phyloP scores from a whole-genome alignment of 2,888 invertebrate genomes.

The Branchellion lobata region DNA sequence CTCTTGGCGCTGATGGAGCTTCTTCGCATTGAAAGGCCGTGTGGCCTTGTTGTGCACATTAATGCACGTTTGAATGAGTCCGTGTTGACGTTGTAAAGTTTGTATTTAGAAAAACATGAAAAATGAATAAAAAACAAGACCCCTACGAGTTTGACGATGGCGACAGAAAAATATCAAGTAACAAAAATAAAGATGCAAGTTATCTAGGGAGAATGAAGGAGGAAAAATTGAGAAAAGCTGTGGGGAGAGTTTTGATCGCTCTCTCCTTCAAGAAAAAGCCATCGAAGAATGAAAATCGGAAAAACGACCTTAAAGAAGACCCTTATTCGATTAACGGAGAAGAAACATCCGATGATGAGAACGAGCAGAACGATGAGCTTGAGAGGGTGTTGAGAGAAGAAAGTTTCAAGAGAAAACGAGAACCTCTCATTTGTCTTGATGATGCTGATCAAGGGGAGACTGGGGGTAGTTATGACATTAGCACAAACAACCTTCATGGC shows the following conservation, averaged over 20 bases:
- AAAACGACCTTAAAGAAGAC: background rate
- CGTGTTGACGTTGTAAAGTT: no score
- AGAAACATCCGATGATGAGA: no score
- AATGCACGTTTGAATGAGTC: no score
- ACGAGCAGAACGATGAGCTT: background rate
- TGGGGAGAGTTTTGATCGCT: conserved; percentile 37
- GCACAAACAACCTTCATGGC: background rate
- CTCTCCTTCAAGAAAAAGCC: conserved; percentile 32
- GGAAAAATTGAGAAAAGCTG: conserved; percentile 36
- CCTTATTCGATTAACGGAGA: background rate
- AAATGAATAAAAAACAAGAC: no score
- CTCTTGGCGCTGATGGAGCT: no score
- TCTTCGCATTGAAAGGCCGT: no score
- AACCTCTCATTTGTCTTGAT: background rate
- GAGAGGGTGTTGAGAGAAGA: background rate
- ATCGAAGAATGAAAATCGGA: background rate
- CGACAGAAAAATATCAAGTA: no score
- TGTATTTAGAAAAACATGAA: no score
- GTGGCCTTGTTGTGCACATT: no score
- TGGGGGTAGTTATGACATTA: background rate
- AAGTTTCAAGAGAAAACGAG: conserved; percentile 5
- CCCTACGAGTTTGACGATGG: no score
- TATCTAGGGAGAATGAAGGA: background rate
- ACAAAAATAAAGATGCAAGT: no score
- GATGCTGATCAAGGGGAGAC: background rate